Evolutionary conservation across 2,113 vertebrate species (phyloP).

Genomic region (Engystomops pustulosus): DNA sequence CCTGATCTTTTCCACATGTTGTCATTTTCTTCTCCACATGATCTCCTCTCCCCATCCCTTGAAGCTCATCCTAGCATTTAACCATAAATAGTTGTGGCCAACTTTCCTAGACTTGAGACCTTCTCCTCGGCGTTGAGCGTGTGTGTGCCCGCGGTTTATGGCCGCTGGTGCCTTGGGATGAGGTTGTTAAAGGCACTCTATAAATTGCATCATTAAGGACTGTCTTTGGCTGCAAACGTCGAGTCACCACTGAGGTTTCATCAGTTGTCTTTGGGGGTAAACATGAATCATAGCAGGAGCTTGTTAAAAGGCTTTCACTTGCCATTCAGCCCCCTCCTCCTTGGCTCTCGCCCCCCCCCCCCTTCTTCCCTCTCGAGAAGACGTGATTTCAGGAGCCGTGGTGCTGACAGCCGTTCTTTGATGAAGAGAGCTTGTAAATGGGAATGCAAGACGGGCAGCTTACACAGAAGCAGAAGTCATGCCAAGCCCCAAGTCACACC

Average conservation of each 20-base stretch:
- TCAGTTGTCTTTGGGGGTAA: constrained; percentile 9
- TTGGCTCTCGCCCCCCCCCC: background rate
- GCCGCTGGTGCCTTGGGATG: constrained; percentile 23
- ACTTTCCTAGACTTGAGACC: constrained; percentile 32
- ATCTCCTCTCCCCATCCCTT: background rate
- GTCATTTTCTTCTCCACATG: constrained; percentile 1
- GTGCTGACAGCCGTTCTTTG: constrained; percentile 24
- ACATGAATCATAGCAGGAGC: constrained; percentile 24
- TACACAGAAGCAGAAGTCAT: background rate
- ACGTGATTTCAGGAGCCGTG: constrained; percentile 30
- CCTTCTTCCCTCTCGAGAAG: too few species aligned
- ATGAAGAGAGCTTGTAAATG: constrained; percentile 21
- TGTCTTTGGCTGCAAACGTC: constrained; percentile 44
- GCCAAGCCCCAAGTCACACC: constrained; percentile 31
- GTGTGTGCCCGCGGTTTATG: constrained; percentile 9
- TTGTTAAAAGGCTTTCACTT: background rate
- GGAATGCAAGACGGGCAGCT: constrained; percentile 4
- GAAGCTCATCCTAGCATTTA: constrained; percentile 5
- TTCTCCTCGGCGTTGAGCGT: background rate
- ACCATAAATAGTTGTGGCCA: constrained; percentile 10
- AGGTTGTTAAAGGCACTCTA: constrained; percentile 57
- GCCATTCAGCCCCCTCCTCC: background rate
- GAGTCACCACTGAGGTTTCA: background rate
- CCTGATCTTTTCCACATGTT: constrained; percentile 45
- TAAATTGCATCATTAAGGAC: constrained; percentile 57